Evolutionary conservation across 2,797 vertebrate species (phyloP), one percentile per base, ranked within the genome.

Genomic region (Chiloscyllium punctatum): DNA sequence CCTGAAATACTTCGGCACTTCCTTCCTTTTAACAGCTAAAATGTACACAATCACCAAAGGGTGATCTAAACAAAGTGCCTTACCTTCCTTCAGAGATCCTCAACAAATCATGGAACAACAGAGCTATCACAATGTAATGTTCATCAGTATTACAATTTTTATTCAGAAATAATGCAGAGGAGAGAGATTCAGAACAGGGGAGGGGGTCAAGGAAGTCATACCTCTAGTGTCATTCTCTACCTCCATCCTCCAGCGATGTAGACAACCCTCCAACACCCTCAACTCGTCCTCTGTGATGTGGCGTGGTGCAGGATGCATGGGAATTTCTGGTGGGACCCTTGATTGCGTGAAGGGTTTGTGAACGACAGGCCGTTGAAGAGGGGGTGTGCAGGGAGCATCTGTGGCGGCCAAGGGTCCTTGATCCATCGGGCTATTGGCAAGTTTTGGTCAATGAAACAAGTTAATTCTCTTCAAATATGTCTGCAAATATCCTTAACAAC

Each of bases 261-360:
- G 97, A 96, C 99, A 99, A 96, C 98, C 98, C 96, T 99, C 99
- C n/a, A 99, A 98, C 94, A 99, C 98, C 96, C 98, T 98, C 68
- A 99, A 97, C 97, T 99, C 99, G 96, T 99, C 99, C 86, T 99
- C 99, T 0, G 98, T 99, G 96, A 99, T 99, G 97, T 99, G 98
- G 88, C 99, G 98, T 0, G 99, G 99, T n/a, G 99, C 99, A 0
- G 99, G 99, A 97, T 99, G 99, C 99, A 99, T 99, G 2, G 99
- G 99, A 96, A 99, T 97, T 96, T 99, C 99, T 0, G 98, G 98
- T 48, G 98, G 99, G 90, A 99, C 98, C 79, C 99, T 98, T 53
- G 99, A 99, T 96, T 99, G 99, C 1, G 99, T 99, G 97, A 99
- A 99, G 2, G 99, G 99, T 97, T 99, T 99, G 96, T 99, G 98